These are phyloP conservation scores for Triops longicaudatus DNA, from an alignment of 1,140 invertebrate species.

Conservation along the genomic window DNA sequence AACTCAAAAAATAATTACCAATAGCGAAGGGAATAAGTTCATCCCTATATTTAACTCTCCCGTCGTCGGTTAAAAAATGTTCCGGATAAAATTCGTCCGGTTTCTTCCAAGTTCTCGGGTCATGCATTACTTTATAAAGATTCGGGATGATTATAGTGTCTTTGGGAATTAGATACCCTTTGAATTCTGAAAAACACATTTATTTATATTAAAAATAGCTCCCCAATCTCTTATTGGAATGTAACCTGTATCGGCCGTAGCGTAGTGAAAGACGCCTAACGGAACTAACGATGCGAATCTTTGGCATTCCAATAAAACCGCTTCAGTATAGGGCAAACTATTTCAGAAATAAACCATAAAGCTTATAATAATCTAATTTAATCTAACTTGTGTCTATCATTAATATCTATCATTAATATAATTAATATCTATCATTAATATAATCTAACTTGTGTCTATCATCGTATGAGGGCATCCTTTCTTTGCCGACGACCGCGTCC, in stretches of 20 bases:
- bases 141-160: slow-evolving; percentile 39
- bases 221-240: too few relatives aligned
- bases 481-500: slow-evolving; percentile 36
- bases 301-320: slow-evolving; percentile 31
- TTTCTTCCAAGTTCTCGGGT: slow-evolving; percentile 40
- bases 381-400: slow-evolving; percentile 14
- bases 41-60: slow-evolving; percentile 27
- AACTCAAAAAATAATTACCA: not conserved
- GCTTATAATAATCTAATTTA: too few relatives aligned
- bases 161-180: slow-evolving; percentile 38
- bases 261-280: slow-evolving; percentile 31
- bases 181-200: slow-evolving; percentile 23
- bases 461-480: slow-evolving; percentile 27
- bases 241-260: slow-evolving; percentile 31
- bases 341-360: not conserved
- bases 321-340: slow-evolving; percentile 32
- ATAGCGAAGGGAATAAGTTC: slow-evolving; percentile 28
- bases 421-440: not conserved
- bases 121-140: slow-evolving; percentile 39
- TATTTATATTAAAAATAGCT: too few relatives aligned
- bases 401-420: not conserved
- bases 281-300: slow-evolving; percentile 32
- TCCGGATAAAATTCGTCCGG: slow-evolving; percentile 42
- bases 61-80: slow-evolving; percentile 38
- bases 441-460: not conserved